Evolutionary conservation across 2,888 invertebrate species (phyloP).

Genomic region (Stenodema calcarata): DNA sequence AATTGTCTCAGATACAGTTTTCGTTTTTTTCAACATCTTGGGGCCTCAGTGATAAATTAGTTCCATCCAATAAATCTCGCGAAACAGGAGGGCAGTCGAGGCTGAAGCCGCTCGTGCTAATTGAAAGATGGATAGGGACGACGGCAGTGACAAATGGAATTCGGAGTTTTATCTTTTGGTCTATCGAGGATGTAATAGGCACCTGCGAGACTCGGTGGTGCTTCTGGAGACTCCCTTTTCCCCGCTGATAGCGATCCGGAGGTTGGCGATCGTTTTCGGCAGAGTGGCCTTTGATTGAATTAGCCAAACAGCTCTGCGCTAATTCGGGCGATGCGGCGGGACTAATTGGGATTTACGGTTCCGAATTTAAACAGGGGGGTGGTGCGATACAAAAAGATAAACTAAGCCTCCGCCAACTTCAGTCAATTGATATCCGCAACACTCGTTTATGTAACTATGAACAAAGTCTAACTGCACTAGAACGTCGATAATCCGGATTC

Average conservation of each 20-base stretch:
- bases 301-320: background rate
- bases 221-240: background rate
- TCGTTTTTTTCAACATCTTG: background rate
- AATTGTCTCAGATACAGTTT: background rate
- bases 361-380: background rate
- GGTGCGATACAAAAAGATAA: background rate
- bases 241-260: background rate
- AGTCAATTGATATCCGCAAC: too few relatives aligned
- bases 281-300: slow-evolving; percentile 6
- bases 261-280: background rate
- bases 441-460: too few relatives aligned
- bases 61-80: background rate
- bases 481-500: too few relatives aligned
- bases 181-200: slow-evolving; percentile 28
- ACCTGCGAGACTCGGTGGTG: background rate
- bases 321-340: background rate
- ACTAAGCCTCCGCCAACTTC: too few relatives aligned
- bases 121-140: slow-evolving; percentile 15
- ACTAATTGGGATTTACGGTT: slow-evolving; percentile 34
- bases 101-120: background rate
- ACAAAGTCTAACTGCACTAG: too few relatives aligned
- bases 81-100: background rate
- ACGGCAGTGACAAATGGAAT: slow-evolving; percentile 27
- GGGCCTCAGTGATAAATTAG: background rate
- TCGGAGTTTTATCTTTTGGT: slow-evolving; percentile 18